Evolutionary conservation across 2,113 vertebrate species (phyloP), one percentile per base, ranked within the genome.

Genomic region (Rutilus rutilus): DNA sequence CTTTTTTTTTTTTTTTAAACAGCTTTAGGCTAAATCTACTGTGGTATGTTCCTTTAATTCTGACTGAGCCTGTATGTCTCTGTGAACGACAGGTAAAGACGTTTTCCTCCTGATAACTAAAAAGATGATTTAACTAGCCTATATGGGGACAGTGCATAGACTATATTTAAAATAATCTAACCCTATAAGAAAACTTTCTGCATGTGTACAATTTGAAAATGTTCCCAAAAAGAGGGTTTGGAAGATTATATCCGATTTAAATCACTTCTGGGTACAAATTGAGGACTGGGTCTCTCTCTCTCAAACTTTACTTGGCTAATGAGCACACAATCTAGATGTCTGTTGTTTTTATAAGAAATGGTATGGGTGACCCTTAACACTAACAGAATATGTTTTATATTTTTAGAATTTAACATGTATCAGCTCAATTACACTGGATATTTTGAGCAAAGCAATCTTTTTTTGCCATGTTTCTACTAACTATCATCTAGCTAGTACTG

Each of bases 1-100:
- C 15, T 6, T 77, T 30, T 42, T 42, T 47, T 8, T 9, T 6
- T 77, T 30, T 42, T 42, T 47, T 8, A 15, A 30, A 77, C 74
- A 30, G 42, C 8, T 76, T 30, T 30, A 77, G 74, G 25, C 54
- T 19, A 52, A 17, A 67, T 15, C 33, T 67, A 33, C 64, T 27
- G 73, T 50, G 60, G 23, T 64, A 64, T 64, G 10, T 64, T 64
- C n/a, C 60, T 64, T 64, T 64, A 25, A 64, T 64, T 64, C 54
- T 2, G 54, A 19, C 19, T 57, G 54, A 57, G 54, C 54, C 54
- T 19, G 1, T 57, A 7, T 21, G 54, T 57, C 19, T 21, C 54
- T 57, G 67, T 42, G 21, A n/a, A 73, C 2, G 23, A 42, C 69
- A 73, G 11, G 36, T 36, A 12, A 73, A 45, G 10, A 73, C 69